Base-by-base conservation (phyloP, 2,888 invertebrate species). In the Hirtodrosophila duncani region DNA sequence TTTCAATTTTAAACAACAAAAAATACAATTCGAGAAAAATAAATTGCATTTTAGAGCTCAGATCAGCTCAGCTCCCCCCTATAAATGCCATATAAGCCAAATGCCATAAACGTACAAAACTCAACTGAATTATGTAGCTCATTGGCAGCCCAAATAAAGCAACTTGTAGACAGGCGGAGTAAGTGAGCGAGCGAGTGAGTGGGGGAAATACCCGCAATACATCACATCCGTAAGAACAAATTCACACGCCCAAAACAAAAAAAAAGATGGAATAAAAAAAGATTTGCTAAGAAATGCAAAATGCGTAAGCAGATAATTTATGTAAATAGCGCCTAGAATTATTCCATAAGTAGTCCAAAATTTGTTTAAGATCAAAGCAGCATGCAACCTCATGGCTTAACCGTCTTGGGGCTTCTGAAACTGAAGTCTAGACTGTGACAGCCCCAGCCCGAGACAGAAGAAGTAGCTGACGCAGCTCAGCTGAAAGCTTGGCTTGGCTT, bases 241-340 rank as follows among this genome's bases (percentile, higher is more conserved):
- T 75, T 75, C 82, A 79, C 82, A 79, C 80, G 79, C 72, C 79
- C 56, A 58, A 81, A 55, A 63, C 37, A 53, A 50, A 29, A 41
- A 46, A 26, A 50, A 39, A 42, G 43, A 18, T 23, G 17, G 30
- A 11, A 31, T 29, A 48, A 26, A 18, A 9, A 36, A 45, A 38
- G 31, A 36, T 10, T 36, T 39, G 23, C 26, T 20, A 10, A 16
- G 10, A 36, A 43, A 36, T 29, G 14, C 21, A 11, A 13, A 37
- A 24, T 44, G 24, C 30, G 18, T 3, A 17, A 31, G 31, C 43
- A 55, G 14, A 30, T 16, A 30, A 30, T 30, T 30, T 30, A 30
- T 30, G 16, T 16, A 16, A 16, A 16, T 16, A 16, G 16, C 14
- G 17, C 30, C 17, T 16, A 16, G 30, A 3, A 5, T 9, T 30